Conservation (phyloP, 2,113 vertebrate genomes). For the Chlamydotis undulata region DNA sequence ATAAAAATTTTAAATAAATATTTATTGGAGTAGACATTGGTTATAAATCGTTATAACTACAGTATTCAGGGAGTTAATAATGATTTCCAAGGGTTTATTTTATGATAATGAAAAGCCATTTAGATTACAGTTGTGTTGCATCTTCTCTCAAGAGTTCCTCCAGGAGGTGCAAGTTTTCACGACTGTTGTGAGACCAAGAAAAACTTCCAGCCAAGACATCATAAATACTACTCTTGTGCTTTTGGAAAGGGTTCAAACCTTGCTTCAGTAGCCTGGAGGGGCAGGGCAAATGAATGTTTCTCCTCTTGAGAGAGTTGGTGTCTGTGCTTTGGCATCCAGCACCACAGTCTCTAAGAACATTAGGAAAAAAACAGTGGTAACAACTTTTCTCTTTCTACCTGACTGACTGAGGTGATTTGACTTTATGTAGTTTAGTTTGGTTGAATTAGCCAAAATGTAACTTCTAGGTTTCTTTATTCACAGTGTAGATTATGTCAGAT, state of each 20-base stretch:
- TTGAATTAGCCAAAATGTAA: slow-evolving; percentile 7
- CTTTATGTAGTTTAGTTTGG: background rate
- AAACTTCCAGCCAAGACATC: background rate
- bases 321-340: background rate
- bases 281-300: background rate
- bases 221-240: background rate
- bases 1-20: slow-evolving; percentile 27
- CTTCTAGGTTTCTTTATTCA: background rate
- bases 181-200: background rate
- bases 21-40: slow-evolving; percentile 30
- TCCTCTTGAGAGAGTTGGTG: background rate
- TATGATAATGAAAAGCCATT: background rate
- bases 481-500: background rate
- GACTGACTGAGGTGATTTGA: background rate
- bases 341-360: background rate
- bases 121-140: background rate
- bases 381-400: background rate
- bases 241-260: background rate
- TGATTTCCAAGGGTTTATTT: slow-evolving; percentile 12
- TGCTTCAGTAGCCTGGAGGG: background rate
- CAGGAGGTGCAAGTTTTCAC: background rate
- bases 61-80: slow-evolving; percentile 14
- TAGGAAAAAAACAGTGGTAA: background rate
- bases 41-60: slow-evolving; percentile 46
- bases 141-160: background rate